A percentile compares a stretch with the other conserved stretches of the same genome.
These are phyloP conservation scores for Genyomyrus donnyi DNA, from an alignment of 2,113 vertebrate species.

Conservation along the genomic window DNA sequence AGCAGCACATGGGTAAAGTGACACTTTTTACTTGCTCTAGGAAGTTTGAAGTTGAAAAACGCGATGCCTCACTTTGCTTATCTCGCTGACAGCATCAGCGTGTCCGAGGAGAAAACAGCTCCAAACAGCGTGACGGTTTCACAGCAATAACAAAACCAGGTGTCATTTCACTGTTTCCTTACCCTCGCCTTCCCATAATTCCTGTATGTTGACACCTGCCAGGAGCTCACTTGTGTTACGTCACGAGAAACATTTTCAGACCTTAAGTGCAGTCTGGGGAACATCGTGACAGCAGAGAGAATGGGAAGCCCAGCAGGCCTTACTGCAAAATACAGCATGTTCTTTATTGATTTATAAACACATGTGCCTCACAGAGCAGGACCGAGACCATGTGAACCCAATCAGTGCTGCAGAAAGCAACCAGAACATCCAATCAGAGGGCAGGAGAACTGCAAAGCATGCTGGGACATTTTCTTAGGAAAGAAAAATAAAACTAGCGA, in stretches of 20 bases:
- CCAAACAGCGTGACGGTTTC: not conserved
- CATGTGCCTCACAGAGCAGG: not conserved
- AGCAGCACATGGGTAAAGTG: not conserved
- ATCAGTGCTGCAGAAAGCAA: not conserved
- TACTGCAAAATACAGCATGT: not conserved
- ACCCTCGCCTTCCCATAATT: not conserved
- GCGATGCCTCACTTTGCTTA: not conserved
- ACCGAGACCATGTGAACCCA: not conserved
- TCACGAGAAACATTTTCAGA: not conserved
- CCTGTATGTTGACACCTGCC: not conserved
- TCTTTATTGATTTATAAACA: not conserved
- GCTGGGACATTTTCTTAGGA: not conserved
- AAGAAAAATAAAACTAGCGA: not conserved
- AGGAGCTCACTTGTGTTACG: not conserved
- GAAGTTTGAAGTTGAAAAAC: slow-evolving; percentile 1
- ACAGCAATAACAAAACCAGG: not conserved
- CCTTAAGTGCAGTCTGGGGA: slow-evolving; percentile 3
- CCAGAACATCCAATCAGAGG: not conserved
- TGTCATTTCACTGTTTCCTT: not conserved
- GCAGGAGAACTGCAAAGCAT: not conserved
- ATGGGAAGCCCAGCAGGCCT: not conserved
- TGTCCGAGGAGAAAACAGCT: not conserved
- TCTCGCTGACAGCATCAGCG: not conserved
- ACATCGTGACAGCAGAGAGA: not conserved
- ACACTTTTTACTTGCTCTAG: not conserved